phyloP scores from a whole-genome alignment of 2,113 vertebrate species.

The Choloepus hoffmanni region DNA sequence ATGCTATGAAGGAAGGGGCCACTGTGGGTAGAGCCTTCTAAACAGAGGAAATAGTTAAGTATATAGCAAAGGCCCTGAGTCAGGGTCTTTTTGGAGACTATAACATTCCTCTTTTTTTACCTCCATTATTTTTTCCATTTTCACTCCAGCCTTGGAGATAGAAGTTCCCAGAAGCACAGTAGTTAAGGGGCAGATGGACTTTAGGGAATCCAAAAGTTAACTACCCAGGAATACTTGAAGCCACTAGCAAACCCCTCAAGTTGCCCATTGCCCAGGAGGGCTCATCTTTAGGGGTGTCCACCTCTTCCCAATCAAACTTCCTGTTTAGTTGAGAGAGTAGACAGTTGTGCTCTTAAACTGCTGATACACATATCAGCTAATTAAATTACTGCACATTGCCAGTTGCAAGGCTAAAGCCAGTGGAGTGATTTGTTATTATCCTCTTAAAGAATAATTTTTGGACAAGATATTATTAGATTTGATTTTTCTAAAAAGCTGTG shows the following conservation, averaged over 20 bases:
- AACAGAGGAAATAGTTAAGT: neutral
- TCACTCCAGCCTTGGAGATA: neutral
- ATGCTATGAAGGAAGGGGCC: neutral
- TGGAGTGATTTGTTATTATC: constrained; percentile 34
- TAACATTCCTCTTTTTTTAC: neutral
- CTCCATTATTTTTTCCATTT: neutral
- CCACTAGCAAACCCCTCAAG: neutral
- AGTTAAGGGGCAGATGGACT: neutral
- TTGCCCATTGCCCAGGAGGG: neutral
- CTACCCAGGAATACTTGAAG: neutral
- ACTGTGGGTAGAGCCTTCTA: neutral
- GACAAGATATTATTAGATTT: constrained; percentile 62
- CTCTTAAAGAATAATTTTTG: constrained; percentile 5
- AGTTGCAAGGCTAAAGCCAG: neutral
- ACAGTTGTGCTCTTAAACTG: neutral
- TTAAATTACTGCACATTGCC: neutral
- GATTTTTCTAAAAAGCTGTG: constrained; percentile 63
- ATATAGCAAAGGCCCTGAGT: neutral
- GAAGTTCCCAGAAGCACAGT: neutral
- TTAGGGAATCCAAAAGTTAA: neutral
- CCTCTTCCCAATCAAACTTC: neutral
- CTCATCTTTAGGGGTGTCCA: neutral
- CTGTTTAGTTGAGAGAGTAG: neutral
- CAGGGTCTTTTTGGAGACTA: neutral
- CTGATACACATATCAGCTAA: neutral